Conservation (phyloP, 2,888 invertebrate genomes). For the Chesias legatella region DNA sequence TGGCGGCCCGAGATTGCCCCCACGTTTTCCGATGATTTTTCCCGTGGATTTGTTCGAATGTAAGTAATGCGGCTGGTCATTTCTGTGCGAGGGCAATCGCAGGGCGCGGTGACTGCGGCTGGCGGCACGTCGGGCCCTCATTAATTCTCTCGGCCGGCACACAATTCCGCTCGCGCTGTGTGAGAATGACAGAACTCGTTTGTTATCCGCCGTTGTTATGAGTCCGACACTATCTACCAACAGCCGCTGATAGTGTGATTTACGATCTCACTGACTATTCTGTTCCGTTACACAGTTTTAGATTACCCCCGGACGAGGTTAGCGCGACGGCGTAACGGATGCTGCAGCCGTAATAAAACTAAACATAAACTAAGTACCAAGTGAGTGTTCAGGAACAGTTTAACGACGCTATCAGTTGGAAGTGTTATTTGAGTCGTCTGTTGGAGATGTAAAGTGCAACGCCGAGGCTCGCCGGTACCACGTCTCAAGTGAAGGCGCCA, state of each 20-base stretch:
- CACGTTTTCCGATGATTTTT: constrained; percentile 10
- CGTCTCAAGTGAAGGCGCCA: constrained; percentile 19
- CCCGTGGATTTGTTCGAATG: constrained; percentile 10
- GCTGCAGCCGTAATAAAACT: constrained; percentile 47
- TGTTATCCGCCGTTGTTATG: constrained; percentile 57
- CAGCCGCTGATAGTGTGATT: constrained; percentile 45
- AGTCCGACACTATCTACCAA: constrained; percentile 55
- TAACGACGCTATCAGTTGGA: constrained; percentile 51
- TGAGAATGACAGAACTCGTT: constrained; percentile 64
- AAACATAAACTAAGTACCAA: constrained; percentile 54
- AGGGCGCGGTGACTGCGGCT: constrained; percentile 29
- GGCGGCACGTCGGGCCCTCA: constrained; percentile 44
- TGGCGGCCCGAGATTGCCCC: constrained; percentile 3
- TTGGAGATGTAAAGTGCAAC: constrained; percentile 41
- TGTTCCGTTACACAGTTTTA: constrained; percentile 27
- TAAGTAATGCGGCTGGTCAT: constrained; percentile 20
- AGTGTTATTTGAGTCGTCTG: constrained; percentile 52
- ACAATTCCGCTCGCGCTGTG: constrained; percentile 47
- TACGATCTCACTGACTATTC: constrained; percentile 31
- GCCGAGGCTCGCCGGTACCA: constrained; percentile 28
- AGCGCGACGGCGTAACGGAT: constrained; percentile 33
- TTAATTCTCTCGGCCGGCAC: constrained; percentile 52
- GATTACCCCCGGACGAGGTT: constrained; percentile 31
- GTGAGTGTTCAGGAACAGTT: constrained; percentile 51
- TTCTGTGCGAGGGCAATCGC: constrained; percentile 22